Percentiles rank a stretch among this genome's conserved stretches.
phyloP scores from a whole-genome alignment of 2,888 invertebrate species.

The Mesopsocus fuscifrons region DNA sequence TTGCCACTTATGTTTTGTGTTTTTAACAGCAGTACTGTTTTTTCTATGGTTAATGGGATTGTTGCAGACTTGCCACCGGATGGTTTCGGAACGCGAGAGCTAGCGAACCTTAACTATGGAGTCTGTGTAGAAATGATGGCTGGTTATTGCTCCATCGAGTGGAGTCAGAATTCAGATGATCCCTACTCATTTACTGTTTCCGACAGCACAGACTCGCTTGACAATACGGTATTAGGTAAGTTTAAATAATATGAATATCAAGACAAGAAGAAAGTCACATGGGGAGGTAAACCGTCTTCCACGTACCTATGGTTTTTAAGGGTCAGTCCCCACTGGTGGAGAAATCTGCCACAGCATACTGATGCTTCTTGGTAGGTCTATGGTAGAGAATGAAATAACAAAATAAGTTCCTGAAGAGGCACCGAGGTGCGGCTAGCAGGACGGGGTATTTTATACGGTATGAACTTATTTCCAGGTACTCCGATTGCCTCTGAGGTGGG shows the following conservation, averaged over 20 bases:
- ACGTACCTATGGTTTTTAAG: no score
- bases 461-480: slow-evolving; percentile 30
- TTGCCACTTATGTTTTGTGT: no score
- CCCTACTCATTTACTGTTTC: slow-evolving; percentile 48
- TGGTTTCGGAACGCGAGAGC: slow-evolving; percentile 44
- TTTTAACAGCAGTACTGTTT: no score
- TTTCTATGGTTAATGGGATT: neutral
- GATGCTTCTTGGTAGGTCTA: no score
- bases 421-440: no score
- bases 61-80: slow-evolving; percentile 14
- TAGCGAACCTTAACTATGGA: slow-evolving; percentile 53
- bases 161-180: slow-evolving; percentile 31
- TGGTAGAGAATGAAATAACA: no score
- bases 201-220: slow-evolving; percentile 45
- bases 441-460: no score
- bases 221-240: slow-evolving; percentile 38
- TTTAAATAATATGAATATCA: slow-evolving; percentile 23
- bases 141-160: slow-evolving; percentile 52
- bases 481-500: slow-evolving; percentile 34
- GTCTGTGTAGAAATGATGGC: slow-evolving; percentile 54
- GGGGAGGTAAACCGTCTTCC: no score
- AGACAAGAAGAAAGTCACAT: slow-evolving; percentile 4
- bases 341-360: no score
- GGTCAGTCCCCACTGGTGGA: no score
- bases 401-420: no score